Conservation (phyloP, 2,113 vertebrate genomes). For the Circaetus cinerascens region DNA sequence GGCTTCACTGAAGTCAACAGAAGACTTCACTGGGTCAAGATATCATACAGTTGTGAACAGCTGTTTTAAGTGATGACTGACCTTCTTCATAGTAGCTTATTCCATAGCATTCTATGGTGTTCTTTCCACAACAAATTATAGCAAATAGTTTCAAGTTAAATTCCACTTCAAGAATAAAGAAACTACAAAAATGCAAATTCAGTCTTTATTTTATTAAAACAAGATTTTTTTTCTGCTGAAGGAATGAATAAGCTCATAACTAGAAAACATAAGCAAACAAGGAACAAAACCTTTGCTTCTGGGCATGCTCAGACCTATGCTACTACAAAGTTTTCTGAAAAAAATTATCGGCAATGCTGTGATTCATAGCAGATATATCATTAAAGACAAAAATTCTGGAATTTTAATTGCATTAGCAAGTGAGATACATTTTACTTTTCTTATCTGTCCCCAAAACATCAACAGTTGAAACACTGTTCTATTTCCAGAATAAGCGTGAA, state of each 20-base stretch:
- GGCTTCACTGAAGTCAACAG: not conserved
- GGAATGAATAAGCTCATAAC: not conserved
- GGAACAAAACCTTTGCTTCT: conserved; percentile 26
- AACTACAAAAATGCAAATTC: not conserved
- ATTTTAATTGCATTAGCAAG: not conserved
- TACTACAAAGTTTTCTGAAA: not conserved
- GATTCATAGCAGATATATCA: not conserved
- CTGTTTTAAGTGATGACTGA: not conserved
- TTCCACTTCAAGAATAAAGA: not conserved
- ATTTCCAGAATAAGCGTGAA: not conserved
- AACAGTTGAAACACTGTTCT: not conserved
- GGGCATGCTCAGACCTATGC: not conserved
- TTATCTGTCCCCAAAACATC: not conserved
- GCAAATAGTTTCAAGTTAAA: not conserved
- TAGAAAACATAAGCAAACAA: conserved; percentile 8
- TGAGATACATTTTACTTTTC: not conserved
- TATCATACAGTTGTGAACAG: not conserved
- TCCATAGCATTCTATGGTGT: not conserved
- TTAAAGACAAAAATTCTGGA: not conserved
- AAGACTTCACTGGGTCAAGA: not conserved
- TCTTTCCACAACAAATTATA: not conserved
- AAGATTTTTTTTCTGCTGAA: conserved; percentile 17
- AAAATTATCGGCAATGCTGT: not conserved
- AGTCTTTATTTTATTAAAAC: conserved; percentile 50
- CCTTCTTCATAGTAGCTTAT: not conserved